Conservation (phyloP, 2,888 invertebrate species). For the Lasioglossum oenotherae region DNA sequence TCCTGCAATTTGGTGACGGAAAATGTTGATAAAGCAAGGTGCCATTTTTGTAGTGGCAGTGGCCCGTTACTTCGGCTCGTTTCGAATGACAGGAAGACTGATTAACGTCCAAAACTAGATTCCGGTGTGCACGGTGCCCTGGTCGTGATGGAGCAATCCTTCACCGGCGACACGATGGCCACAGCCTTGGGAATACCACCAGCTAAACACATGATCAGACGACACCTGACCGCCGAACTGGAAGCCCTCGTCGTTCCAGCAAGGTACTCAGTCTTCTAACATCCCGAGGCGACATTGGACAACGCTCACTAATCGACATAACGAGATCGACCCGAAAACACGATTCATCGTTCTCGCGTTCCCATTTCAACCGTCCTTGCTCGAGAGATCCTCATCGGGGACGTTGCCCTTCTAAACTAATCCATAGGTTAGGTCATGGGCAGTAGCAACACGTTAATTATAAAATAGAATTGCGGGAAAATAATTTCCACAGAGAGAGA, state of each 20-base stretch:
- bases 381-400: conserved; percentile 25
- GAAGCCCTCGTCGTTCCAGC: conserved; percentile 96
- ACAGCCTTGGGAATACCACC: conserved; percentile 96
- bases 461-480: neutral
- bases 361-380: conserved; percentile 40
- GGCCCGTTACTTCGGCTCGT: neutral
- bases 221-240: conserved; percentile 96
- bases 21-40: neutral
- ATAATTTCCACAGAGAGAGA: neutral
- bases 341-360: conserved; percentile 46
- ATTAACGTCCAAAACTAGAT: conserved; percentile 85
- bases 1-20: neutral
- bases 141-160: conserved; percentile 96
- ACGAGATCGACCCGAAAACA: conserved; percentile 60
- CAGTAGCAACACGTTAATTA: neutral
- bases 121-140: conserved; percentile 98
- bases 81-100: neutral
- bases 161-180: conserved; percentile 97
- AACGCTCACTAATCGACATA: conserved; percentile 77
- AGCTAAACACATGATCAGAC: conserved; percentile 95
- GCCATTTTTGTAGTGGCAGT: neutral
- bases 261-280: conserved; percentile 88
- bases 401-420: neutral
- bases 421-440: neutral
- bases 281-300: conserved; percentile 82